Percentiles rank a stretch among this genome's conserved stretches.
Evolutionary conservation across 2,113 vertebrate genomes (phyloP).

Genomic region (Apteryx mantelli): DNA sequence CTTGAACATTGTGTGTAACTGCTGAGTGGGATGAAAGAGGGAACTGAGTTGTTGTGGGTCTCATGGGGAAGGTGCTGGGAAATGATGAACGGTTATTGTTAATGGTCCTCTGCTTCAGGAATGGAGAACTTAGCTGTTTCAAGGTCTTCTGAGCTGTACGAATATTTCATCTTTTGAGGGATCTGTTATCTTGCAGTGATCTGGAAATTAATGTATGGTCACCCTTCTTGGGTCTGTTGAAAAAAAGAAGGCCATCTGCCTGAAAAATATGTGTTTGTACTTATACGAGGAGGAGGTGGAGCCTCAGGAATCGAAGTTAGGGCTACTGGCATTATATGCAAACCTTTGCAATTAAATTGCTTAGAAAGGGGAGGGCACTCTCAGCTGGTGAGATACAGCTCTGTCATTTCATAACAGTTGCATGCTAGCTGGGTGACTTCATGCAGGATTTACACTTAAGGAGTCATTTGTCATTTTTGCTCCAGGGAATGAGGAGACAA

Average conservation of each 20-base stretch:
- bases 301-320: not conserved
- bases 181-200: not conserved
- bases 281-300: not conserved
- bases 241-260: not conserved
- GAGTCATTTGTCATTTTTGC: conserved; percentile 34
- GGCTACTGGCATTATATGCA: not conserved
- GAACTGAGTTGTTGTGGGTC: not conserved
- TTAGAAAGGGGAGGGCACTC: not conserved
- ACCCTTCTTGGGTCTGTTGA: not conserved
- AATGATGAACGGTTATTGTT: not conserved
- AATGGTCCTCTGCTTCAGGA: not conserved
- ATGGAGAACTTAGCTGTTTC: not conserved
- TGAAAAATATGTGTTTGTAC: not conserved
- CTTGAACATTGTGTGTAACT: not conserved
- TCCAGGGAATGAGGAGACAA: conserved; percentile 39
- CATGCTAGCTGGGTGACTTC: not conserved
- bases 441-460: not conserved
- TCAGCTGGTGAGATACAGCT: not conserved
- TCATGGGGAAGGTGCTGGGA: not conserved
- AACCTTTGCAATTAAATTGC: not conserved
- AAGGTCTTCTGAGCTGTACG: not conserved
- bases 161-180: not conserved
- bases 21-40: not conserved
- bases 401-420: not conserved
- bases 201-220: not conserved